Percentiles rank a stretch among this genome's conserved stretches.
Conservation (phyloP, 2,888 invertebrate genomes). For the Lochmaea crataegi region DNA sequence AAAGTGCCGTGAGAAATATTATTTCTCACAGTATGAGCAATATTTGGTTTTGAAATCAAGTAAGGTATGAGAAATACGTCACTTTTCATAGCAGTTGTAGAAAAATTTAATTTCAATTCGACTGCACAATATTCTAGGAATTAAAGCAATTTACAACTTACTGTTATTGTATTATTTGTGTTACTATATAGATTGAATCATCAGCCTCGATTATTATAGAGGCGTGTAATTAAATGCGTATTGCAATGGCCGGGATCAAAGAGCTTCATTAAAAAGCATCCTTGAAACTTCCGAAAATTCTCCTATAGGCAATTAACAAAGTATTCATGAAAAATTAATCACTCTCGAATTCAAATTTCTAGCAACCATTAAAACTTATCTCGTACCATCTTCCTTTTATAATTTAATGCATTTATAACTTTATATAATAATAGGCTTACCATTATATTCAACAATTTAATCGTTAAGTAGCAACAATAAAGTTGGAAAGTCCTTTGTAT, state of each 20-base stretch:
- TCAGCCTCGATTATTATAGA: neutral
- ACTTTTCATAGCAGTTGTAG: no score
- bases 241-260: constrained; percentile 2
- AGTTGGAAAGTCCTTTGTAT: constrained; percentile 29
- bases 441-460: constrained; percentile 36
- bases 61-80: no score
- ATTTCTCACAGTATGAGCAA: no score
- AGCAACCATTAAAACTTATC: constrained; percentile 39
- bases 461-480: constrained; percentile 29
- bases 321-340: constrained; percentile 32
- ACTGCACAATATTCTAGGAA: no score
- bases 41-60: no score
- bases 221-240: constrained; percentile 2
- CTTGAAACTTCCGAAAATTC: constrained; percentile 10
- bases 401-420: constrained; percentile 28
- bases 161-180: no score
- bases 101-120: no score
- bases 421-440: constrained; percentile 35
- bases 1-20: no score
- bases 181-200: no score
- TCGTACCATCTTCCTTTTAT: constrained; percentile 14
- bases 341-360: constrained; percentile 26
- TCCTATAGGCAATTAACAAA: constrained; percentile 26
- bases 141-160: no score
- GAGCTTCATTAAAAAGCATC: constrained; percentile 15